A percentile compares a stretch with the other conserved stretches of the same genome.
Evolutionary conservation across 2,113 vertebrate genomes (phyloP).

Genomic region (Poeciliopsis retropinna): DNA sequence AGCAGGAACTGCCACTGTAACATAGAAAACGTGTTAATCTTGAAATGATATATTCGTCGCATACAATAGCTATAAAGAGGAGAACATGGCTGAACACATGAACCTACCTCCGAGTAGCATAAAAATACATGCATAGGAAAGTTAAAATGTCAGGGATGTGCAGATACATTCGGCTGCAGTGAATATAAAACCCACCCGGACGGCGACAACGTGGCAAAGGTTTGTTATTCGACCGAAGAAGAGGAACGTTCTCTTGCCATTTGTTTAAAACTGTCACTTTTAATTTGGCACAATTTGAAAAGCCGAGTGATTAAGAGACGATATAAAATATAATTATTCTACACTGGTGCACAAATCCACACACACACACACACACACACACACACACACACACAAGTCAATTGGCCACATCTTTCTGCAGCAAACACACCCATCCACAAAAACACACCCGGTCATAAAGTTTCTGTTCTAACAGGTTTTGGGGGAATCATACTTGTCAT

Average conservation of each 20-base stretch:
- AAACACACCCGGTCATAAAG: background rate
- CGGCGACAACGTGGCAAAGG: conserved; percentile 4
- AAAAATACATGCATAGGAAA: conserved; percentile 25
- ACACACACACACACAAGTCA: no score
- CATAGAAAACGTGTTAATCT: background rate
- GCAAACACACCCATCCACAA: conserved; percentile 25
- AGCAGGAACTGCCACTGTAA: background rate
- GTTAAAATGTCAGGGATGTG: conserved; percentile 9
- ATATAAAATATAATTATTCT: conserved; percentile 23
- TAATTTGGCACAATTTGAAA: conserved; percentile 9
- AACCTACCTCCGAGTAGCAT: background rate
- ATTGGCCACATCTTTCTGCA: conserved; percentile 7
- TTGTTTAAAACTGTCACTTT: conserved; percentile 8
- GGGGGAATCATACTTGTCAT: conserved; percentile 24
- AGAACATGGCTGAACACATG: background rate
- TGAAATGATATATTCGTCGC: conserved; percentile 52
- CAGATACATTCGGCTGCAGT: conserved; percentile 43
- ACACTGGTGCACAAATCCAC: conserved; percentile 11
- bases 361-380: background rate
- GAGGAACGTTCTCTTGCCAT: conserved; percentile 10
- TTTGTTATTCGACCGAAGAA: background rate
- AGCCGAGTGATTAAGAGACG: background rate
- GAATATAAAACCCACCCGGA: conserved; percentile 26
- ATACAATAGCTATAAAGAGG: conserved; percentile 36
- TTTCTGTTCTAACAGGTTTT: conserved; percentile 28